Percentiles rank a stretch among this genome's conserved stretches.
phyloP scores from a whole-genome alignment of 1,140 invertebrate species.

The Drosophila navojoa region DNA sequence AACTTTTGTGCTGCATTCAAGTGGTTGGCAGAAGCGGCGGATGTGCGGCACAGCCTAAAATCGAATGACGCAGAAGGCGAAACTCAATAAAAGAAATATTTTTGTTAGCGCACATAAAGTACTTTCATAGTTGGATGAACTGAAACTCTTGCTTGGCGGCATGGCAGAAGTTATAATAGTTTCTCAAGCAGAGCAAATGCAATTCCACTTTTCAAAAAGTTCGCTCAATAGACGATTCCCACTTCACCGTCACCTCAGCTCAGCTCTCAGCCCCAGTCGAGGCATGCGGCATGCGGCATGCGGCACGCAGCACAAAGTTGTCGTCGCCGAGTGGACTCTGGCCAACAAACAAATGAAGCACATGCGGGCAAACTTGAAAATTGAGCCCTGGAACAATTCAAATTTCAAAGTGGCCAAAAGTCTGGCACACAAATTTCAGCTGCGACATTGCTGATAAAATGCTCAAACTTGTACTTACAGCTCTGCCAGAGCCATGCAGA shows the following conservation, averaged over 20 bases:
- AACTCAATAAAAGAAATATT: conserved; percentile 82
- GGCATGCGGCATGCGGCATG: too few species aligned
- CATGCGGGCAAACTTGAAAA: conserved; percentile 56
- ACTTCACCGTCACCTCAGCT: conserved; percentile 2
- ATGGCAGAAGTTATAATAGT: conserved; percentile 76
- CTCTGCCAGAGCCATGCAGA: too few species aligned
- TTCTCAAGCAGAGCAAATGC: conserved; percentile 81
- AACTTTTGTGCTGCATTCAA: conserved; percentile 60
- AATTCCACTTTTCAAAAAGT: conserved; percentile 78
- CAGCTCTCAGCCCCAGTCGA: not conserved
- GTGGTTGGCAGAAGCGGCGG: conserved; percentile 21
- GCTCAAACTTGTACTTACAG: conserved; percentile 31
- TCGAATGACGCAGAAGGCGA: conserved; percentile 43
- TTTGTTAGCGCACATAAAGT: conserved; percentile 82
- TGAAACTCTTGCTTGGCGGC: conserved; percentile 66
- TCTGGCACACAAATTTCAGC: conserved; percentile 51
- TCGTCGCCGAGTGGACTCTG: conserved; percentile 71
- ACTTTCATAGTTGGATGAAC: conserved; percentile 81
- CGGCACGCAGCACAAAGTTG: conserved; percentile 25
- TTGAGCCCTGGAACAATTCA: conserved; percentile 52
- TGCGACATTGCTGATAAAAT: conserved; percentile 70
- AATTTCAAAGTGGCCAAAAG: conserved; percentile 54
- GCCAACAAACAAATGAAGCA: conserved; percentile 75
- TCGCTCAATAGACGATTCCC: conserved; percentile 62
- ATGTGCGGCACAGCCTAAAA: conserved; percentile 61